phyloP scores from a whole-genome alignment of 1,140 invertebrate genomes.

The Drosophila navojoa region DNA sequence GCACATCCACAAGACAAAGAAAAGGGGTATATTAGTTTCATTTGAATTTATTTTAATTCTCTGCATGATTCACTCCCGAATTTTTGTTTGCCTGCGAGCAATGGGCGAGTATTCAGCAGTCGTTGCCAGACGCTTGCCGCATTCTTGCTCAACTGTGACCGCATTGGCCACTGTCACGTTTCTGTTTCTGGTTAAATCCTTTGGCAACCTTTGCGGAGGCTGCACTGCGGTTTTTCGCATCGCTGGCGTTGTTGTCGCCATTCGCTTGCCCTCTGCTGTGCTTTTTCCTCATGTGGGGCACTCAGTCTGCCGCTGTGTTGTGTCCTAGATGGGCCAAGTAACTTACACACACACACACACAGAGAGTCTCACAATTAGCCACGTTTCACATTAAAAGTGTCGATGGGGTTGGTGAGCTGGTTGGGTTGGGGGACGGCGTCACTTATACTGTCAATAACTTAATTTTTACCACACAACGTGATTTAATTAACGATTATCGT shows the following conservation, averaged over 20 bases:
- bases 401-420: background rate
- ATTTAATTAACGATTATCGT: conserved; percentile 77
- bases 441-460: conserved; percentile 76
- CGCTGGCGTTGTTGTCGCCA: background rate
- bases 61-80: too few relatives aligned
- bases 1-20: too few relatives aligned
- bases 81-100: too few relatives aligned
- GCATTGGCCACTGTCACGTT: conserved; percentile 31
- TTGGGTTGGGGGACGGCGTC: too few relatives aligned
- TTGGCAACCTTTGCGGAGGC: conserved; percentile 28
- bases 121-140: background rate
- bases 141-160: background rate
- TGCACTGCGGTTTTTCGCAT: conserved; percentile 13
- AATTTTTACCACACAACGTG: conserved; percentile 71
- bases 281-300: background rate
- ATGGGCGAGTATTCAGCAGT: background rate
- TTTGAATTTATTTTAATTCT: too few relatives aligned
- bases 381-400: conserved; percentile 41
- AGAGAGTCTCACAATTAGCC: conserved; percentile 54
- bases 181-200: conserved; percentile 32
- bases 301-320: too few relatives aligned
- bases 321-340: too few relatives aligned
- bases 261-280: conserved; percentile 1
- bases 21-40: too few relatives aligned
- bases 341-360: background rate